phyloP scores from a whole-genome alignment of 2,888 invertebrate genomes.

The Heterodera filipjevi region DNA sequence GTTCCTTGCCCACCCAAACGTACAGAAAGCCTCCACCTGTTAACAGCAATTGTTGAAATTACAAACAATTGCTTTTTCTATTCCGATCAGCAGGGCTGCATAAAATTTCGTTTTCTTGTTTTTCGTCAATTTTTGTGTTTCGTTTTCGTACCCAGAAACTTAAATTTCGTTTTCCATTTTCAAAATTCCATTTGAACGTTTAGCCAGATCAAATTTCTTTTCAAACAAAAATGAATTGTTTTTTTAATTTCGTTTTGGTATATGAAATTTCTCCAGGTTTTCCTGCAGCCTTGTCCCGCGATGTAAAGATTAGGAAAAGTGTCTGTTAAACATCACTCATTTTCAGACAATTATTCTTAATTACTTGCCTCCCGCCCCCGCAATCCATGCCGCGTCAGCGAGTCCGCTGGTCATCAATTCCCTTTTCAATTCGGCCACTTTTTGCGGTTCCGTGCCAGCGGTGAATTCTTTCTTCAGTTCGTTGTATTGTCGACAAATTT shows the following conservation, averaged over 20 bases:
- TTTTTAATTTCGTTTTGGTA: no score
- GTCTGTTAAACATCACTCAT: no score
- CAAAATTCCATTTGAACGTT: neutral
- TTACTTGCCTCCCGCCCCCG: constrained; percentile 54
- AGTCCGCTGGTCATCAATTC: constrained; percentile 26
- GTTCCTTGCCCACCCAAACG: constrained; percentile 42
- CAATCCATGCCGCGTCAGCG: constrained; percentile 49
- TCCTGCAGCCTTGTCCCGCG: no score
- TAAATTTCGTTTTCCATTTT: no score
- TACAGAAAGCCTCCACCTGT: constrained; percentile 54
- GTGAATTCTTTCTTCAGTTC: constrained; percentile 52
- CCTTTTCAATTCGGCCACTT: constrained; percentile 45
- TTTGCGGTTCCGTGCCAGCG: constrained; percentile 47
- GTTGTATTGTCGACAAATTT: constrained; percentile 47
- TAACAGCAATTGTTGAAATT: neutral
- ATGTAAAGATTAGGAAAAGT: no score
- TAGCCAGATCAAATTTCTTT: neutral
- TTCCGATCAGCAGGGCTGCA: no score
- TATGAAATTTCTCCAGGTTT: no score
- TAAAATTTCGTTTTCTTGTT: no score
- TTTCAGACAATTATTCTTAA: no score
- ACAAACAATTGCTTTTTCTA: no score
- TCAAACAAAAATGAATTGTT: neutral
- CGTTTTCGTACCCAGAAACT: no score
- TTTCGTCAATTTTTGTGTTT: no score